Evolutionary conservation across 2,797 vertebrate species (phyloP).

Genomic region (Enteromius anoplus): DNA sequence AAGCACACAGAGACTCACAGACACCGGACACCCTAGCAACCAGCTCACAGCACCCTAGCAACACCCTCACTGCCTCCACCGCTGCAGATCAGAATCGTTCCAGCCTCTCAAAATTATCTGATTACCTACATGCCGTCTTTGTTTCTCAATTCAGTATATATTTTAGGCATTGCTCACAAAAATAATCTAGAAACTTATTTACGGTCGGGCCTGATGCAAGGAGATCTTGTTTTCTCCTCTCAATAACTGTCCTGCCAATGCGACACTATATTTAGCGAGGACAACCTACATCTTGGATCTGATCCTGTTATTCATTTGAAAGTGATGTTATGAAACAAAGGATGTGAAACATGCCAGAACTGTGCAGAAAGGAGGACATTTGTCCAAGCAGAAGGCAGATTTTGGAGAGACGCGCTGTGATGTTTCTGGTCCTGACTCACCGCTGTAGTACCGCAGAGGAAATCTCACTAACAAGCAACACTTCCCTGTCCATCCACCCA

Average conservation of each 20-base stretch:
- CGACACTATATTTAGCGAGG: constrained; percentile 57
- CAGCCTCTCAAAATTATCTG: neutral
- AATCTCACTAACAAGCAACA: constrained; percentile 34
- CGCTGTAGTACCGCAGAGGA: constrained; percentile 29
- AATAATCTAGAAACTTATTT: constrained; percentile 9
- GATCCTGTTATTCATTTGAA: constrained; percentile 61
- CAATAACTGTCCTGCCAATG: constrained; percentile 52
- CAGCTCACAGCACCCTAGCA: neutral
- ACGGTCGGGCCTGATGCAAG: constrained; percentile 28
- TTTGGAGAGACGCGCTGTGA: neutral
- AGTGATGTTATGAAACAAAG: constrained; percentile 50
- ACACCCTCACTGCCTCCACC: neutral
- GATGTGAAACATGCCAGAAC: constrained; percentile 31
- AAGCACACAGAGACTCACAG: neutral
- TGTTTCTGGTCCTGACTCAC: constrained; percentile 18
- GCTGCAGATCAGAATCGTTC: neutral
- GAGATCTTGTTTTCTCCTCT: constrained; percentile 55
- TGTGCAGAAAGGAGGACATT: constrained; percentile 35
- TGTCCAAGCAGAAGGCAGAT: constrained; percentile 4
- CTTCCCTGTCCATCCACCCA: constrained; percentile 25
- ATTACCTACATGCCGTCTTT: neutral
- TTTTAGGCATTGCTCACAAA: neutral
- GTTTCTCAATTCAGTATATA: neutral
- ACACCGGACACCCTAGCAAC: neutral
- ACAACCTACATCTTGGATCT: constrained; percentile 63